Base-by-base conservation (phyloP, 2,797 vertebrate species). In the Petrocephalus sullivani region DNA sequence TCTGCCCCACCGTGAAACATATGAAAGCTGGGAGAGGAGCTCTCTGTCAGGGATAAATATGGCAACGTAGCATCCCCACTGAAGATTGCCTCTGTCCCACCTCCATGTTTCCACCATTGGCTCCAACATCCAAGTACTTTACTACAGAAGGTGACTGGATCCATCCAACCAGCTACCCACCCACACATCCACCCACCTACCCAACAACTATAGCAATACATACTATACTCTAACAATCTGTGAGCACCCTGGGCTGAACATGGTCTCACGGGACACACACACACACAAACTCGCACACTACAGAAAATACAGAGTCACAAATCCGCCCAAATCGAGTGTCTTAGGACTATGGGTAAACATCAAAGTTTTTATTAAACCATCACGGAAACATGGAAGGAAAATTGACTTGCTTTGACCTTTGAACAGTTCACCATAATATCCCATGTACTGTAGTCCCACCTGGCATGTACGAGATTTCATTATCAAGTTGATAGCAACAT, bases 1-100 rank as follows among this genome's bases (percentile, higher is more conserved):
- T 61, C 41, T 67, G 88, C 92, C 91, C 90, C 87, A 83, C 89
- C 91, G 92, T 92, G 87, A 88, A 87, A 90, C 91, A 88, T 91
- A 85, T 75, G 91, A 86, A 91, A 37, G 88, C 49, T 81, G 57
- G 33, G 88, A 91, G 91, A 2, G 88, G 75, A 88, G 90, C 92
- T 89, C 91, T 93, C 92, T 91, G 51, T 21, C 87, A 89, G 2
- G 21, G 93, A 91, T 94, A 95, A 93, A 95, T 94, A 92, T 95
- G 94, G 93, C 88, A 87, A 86, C 86, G 88, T 12, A 91, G 91
- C 91, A 89, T 92, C 87, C 92, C 89, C 87, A 54, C 82, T 49
- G 41, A 78, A 41, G 41, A 78, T 2, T 8, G 71, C 37, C 71
- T 78, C 71, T 4, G 8, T 78, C 53, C 82, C 82, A 57, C 53